phyloP scores from a whole-genome alignment of 1,140 invertebrate genomes.

The Eumaeus atala region DNA sequence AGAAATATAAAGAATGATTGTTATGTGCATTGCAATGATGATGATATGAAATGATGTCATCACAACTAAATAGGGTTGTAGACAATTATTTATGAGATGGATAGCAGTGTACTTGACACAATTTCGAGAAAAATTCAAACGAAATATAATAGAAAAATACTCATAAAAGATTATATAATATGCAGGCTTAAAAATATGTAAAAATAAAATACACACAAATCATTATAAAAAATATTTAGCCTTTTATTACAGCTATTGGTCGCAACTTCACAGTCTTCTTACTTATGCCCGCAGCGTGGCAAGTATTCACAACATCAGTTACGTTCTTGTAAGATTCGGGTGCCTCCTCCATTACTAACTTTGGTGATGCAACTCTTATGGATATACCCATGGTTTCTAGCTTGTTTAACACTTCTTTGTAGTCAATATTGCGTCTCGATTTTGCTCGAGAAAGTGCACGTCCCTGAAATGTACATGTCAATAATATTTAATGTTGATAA shows the following conservation, averaged over 20 bases:
- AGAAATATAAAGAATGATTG: no score
- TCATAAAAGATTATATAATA: constrained; percentile 1
- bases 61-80: no score
- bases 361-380: constrained; percentile 98
- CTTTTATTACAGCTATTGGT: constrained; percentile 99
- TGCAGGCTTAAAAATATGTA: neutral
- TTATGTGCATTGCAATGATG: no score
- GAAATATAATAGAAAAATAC: neutral
- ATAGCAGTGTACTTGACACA: neutral
- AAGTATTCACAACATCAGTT: constrained; percentile 99
- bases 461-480: constrained; percentile 80
- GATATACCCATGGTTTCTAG: constrained; percentile 94
- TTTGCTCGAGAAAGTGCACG: constrained; percentile 97
- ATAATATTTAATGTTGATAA: no score
- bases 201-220: constrained; percentile 21
- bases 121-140: neutral
- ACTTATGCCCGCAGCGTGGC: constrained; percentile 97
- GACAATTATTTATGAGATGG: no score
- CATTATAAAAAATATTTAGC: constrained; percentile 73
- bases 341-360: constrained; percentile 99
- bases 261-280: constrained; percentile 97
- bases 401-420: constrained; percentile 90
- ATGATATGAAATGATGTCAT: no score
- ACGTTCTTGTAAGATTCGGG: constrained; percentile 99
- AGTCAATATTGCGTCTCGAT: constrained; percentile 96